Percentiles rank a stretch among this genome's conserved stretches.
phyloP scores from a whole-genome alignment of 2,888 invertebrate species.

The Spodoptera littoralis region DNA sequence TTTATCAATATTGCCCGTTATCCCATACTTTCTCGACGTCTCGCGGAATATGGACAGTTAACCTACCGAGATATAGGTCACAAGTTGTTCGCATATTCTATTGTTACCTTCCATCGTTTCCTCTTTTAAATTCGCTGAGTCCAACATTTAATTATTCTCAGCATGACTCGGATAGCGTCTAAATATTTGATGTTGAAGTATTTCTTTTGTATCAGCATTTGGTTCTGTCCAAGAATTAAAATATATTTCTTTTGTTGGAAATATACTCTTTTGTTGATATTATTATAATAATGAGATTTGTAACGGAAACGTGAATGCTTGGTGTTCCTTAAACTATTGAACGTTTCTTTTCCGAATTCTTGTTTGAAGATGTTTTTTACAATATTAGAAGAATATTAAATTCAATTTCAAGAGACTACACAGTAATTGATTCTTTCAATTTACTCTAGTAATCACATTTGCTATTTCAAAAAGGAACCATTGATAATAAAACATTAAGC shows the following conservation, averaged over 20 bases:
- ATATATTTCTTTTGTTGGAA: conserved; percentile 31
- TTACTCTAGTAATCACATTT: too few relatives aligned
- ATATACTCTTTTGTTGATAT: conserved; percentile 19
- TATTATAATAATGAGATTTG: conserved; percentile 37
- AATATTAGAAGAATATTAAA: too few relatives aligned
- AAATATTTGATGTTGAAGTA: conserved; percentile 55
- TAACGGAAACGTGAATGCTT: conserved; percentile 19
- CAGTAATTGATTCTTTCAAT: too few relatives aligned
- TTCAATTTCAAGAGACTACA: too few relatives aligned
- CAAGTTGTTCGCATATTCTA: conserved; percentile 20
- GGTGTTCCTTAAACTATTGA: conserved; percentile 25
- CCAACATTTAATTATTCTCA: conserved; percentile 48
- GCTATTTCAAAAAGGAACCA: too few relatives aligned
- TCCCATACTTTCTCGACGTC: conserved; percentile 55
- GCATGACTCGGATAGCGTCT: conserved; percentile 47
- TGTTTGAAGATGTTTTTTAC: too few relatives aligned
- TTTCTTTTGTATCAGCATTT: conserved; percentile 50
- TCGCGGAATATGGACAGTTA: conserved; percentile 73
- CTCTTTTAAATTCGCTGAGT: conserved; percentile 47
- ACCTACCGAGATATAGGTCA: conserved; percentile 69
- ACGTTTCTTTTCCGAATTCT: not conserved
- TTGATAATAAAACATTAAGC: too few relatives aligned
- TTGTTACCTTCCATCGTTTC: conserved; percentile 44
- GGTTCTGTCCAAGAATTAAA: conserved; percentile 51
- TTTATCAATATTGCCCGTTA: conserved; percentile 78